Evolutionary conservation across 2,888 invertebrate genomes (phyloP).

Genomic region (Brachypalpus laphriformis): DNA sequence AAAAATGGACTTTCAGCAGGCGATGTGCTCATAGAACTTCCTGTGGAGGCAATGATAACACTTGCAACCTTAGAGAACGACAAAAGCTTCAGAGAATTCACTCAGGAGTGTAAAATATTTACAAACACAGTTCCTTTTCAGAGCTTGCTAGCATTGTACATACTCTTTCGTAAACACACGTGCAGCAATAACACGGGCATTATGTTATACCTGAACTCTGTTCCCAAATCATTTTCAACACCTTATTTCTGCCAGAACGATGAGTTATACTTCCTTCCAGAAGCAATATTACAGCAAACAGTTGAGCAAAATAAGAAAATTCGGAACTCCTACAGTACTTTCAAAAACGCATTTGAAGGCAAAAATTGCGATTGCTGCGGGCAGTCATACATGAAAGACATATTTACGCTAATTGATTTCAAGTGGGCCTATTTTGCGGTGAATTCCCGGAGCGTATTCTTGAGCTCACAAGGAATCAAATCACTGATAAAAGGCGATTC

Average conservation of each 20-base stretch:
- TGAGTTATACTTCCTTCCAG: constrained; percentile 85
- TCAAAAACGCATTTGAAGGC: constrained; percentile 74
- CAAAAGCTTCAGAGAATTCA: constrained; percentile 84
- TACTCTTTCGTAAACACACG: constrained; percentile 87
- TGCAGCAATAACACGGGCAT: constrained; percentile 84
- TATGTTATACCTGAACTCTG: constrained; percentile 87
- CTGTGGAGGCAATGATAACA: constrained; percentile 85
- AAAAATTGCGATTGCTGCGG: constrained; percentile 82
- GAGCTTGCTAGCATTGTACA: constrained; percentile 89
- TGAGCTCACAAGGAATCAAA: constrained; percentile 84
- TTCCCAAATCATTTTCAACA: constrained; percentile 87
- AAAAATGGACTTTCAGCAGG: constrained; percentile 84
- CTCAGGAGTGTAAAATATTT: constrained; percentile 77
- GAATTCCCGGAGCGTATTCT: constrained; percentile 92
- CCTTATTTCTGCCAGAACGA: constrained; percentile 87
- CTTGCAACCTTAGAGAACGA: constrained; percentile 85
- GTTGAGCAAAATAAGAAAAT: constrained; percentile 84
- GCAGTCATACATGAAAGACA: constrained; percentile 80
- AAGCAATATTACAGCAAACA: constrained; percentile 84
- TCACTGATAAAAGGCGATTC: constrained; percentile 78
- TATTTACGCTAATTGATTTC: constrained; percentile 85
- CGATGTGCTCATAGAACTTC: constrained; percentile 86
- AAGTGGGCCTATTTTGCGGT: constrained; percentile 93
- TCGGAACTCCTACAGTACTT: constrained; percentile 79
- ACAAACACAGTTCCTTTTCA: constrained; percentile 85